Percentiles rank a stretch among this genome's conserved stretches.
Evolutionary conservation across 2,888 invertebrate genomes (phyloP).

Genomic region (Plutella xylostella): DNA sequence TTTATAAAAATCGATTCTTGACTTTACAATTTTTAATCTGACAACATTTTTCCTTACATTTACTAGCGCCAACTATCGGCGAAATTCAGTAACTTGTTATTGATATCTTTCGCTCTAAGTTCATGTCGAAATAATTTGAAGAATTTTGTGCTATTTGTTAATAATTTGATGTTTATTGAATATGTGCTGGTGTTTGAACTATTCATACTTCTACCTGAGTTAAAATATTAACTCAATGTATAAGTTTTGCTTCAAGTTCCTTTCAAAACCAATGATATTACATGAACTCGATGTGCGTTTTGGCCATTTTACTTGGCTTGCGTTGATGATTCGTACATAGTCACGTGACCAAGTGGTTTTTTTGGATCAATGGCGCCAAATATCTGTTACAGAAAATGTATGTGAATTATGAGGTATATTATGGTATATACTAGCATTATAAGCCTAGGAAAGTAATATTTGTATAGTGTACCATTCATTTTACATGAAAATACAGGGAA

Average conservation of each 20-base stretch:
- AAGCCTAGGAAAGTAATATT: not conserved
- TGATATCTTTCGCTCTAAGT: constrained; percentile 62
- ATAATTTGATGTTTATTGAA: constrained; percentile 44
- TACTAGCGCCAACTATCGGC: constrained; percentile 52
- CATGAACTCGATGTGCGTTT: constrained; percentile 68
- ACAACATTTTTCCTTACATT: constrained; percentile 22
- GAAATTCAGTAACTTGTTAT: constrained; percentile 50
- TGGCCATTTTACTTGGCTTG: constrained; percentile 70
- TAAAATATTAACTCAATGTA: constrained; percentile 50
- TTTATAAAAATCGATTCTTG: too few relatives aligned
- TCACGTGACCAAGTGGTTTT: constrained; percentile 65
- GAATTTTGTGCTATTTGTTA: constrained; percentile 52
- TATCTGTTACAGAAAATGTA: constrained; percentile 65
- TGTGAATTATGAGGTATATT: constrained; percentile 29
- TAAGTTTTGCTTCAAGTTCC: constrained; percentile 52
- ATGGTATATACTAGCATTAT: not conserved
- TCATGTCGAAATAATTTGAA: constrained; percentile 54
- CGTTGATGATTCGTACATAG: constrained; percentile 69
- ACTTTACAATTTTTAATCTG: constrained; percentile 8
- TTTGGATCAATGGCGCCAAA: constrained; percentile 71
- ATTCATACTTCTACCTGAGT: constrained; percentile 32
- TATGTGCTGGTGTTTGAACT: constrained; percentile 51
- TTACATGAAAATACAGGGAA: constrained; percentile 11
- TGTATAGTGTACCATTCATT: not conserved
- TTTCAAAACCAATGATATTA: constrained; percentile 63